Base-by-base conservation (phyloP, 1,140 invertebrate species). In the Carposina sasakii region DNA sequence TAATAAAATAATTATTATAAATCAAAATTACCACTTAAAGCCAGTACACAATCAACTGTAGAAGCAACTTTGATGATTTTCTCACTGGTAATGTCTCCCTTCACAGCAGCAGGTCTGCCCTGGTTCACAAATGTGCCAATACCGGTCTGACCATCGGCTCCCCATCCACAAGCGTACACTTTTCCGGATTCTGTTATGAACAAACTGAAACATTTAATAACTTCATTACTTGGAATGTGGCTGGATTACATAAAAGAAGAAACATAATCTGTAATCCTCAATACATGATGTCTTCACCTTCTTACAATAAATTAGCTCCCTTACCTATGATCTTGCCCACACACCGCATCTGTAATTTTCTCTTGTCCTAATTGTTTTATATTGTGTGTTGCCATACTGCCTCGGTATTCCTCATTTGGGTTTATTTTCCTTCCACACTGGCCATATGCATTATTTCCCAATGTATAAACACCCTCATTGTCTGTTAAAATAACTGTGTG, bases 71-170 rank as follows among this genome's bases (percentile, higher is more conserved):
- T 92, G 15, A 92, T 85, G 53, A 99, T 96, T 52, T 88, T 92
- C 82, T 97, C 94, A 36, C 88, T 89, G 54, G 90, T 87, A 23
- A 98, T 89, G 68, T 98, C 96, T 8, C 97, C 97, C 57, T 85
- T 86, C 0, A 96, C 89, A 49, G 85, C 63, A 2, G 82, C 85
- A 4, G 93, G 91, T 44, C 72, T 67, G 15, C 82, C 83, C 30
- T 86, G 84, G 48, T 89, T 90, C 10, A 88, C 73, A 71, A 89
- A 96, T 66, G 90, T 89, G 1, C 92, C 94, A 8, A 92, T 81
- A 33, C 96, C 97, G 1, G 95, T 96, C 87, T 99, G 97, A 2
- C 97, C 97, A 87, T 98, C 97, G 1, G 95, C 93, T 17, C 96
- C 93, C 91, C 96, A 96, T 1, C 97, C 97, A 87, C 95, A 98